Base-by-base conservation (phyloP, 2,888 invertebrate genomes). In the Spodoptera littoralis region DNA sequence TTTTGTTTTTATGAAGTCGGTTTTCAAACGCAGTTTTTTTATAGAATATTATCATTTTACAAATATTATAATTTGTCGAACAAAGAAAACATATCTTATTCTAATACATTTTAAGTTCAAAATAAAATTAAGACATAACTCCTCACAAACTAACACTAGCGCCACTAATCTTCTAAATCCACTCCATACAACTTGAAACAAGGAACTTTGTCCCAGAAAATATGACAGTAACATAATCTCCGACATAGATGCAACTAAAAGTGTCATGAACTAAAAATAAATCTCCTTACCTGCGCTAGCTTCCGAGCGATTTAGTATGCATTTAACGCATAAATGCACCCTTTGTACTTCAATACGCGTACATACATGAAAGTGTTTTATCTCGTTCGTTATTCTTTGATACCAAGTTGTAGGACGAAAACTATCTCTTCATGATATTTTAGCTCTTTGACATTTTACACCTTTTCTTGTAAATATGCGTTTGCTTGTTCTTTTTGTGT, bases 241-340 rank as follows among this genome's bases (percentile, higher is more conserved):
- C 41, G 46, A 47, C 42, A 61, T 54, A 11, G 36, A 36, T 36
- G 50, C 54, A 73, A 58, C 56, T 77, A 69, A 73, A 73, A 60
- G 51, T 62, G 56, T 11, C 48, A 55, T 72, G 53, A 55, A 55
- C 80, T 87, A 84, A 85, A 84, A 83, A 87, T 88, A 89, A 67
- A 56, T 63, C 73, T 84, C 76, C 84, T 87, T 85, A 74, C 79
- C 65, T 77, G 73, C 70, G 61, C 55, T 59, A 51, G 76, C 82
- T 88, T 88, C 85, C 88, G 84, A 73, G 60, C 84, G 84, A 88
- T 88, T 88, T 88, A 80, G 62, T 79, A 77, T 86, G 84, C 85
- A 85, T 84, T 88, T 84, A 82, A 84, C 88, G 88, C 85, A 86
- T 83, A 79, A 72, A 71, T 89, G 89, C 88, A 88, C 85, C 88